Evolutionary conservation across 2,113 vertebrate species (phyloP).

Genomic region (Tinamus guttatus): DNA sequence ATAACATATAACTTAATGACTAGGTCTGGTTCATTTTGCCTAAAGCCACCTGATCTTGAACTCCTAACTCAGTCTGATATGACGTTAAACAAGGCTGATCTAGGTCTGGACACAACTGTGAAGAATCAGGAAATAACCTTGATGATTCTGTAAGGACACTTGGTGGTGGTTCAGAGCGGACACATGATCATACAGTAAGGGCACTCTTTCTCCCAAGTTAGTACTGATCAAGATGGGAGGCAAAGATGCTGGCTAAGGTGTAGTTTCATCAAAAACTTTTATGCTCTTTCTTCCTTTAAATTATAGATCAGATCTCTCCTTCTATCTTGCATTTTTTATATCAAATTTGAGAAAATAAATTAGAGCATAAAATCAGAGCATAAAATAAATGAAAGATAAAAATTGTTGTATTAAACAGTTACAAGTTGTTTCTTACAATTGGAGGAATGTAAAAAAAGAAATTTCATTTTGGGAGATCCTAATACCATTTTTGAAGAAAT

Average conservation of each 20-base stretch:
- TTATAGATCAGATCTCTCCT: not conserved
- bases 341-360: not conserved
- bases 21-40: not conserved
- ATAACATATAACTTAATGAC: not conserved
- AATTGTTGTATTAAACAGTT: not conserved
- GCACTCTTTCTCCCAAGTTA: not conserved
- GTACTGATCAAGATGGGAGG: not conserved
- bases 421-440: not conserved
- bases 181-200: not conserved
- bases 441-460: not conserved
- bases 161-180: not conserved
- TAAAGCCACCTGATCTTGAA: not conserved
- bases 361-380: not conserved
- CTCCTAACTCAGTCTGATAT: not conserved
- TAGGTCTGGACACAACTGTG: not conserved
- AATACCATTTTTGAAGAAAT: not conserved
- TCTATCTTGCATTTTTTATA: not conserved
- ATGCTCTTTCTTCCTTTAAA: not conserved
- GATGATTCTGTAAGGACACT: not conserved
- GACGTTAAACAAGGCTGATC: not conserved
- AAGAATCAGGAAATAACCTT: constrained; percentile 31
- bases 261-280: not conserved
- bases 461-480: not conserved
- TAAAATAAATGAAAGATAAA: not conserved
- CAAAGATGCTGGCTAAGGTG: not conserved